Percentiles rank a stretch among this genome's conserved stretches.
Conservation (phyloP, 2,888 invertebrate species). For the Hipparchia semele region DNA sequence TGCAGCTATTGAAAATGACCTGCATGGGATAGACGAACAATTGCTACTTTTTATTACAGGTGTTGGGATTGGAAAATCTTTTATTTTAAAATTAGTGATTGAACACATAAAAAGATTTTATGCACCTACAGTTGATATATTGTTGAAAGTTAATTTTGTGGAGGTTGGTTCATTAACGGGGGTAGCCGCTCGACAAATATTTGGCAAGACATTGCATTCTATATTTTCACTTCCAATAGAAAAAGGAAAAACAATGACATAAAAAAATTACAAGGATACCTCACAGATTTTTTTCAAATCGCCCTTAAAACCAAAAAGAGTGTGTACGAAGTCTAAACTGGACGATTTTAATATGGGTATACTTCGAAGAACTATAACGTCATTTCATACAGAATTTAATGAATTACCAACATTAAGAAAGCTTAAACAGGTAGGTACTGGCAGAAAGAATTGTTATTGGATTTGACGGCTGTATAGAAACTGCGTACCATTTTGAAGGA, state of each 20-base stretch:
- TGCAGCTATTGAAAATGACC: too few species aligned
- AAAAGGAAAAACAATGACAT: background rate
- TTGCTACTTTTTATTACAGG: too few species aligned
- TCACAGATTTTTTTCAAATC: background rate
- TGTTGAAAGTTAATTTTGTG: too few species aligned
- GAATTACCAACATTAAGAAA: slow-evolving; percentile 41
- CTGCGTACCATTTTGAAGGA: slow-evolving; percentile 32
- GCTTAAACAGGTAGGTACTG: slow-evolving; percentile 36
- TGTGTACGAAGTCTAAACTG: slow-evolving; percentile 21
- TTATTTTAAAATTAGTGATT: too few species aligned
- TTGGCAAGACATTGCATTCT: too few species aligned
- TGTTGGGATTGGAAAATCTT: too few species aligned
- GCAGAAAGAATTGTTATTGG: slow-evolving; percentile 36
- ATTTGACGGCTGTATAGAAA: slow-evolving; percentile 42
- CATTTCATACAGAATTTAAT: slow-evolving; percentile 32
- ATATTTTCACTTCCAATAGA: background rate
- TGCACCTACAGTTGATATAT: too few species aligned
- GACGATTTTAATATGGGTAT: slow-evolving; percentile 28
- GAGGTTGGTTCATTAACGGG: too few species aligned
- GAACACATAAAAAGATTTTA: too few species aligned
- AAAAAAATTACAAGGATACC: background rate
- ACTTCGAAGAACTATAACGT: slow-evolving; percentile 23
- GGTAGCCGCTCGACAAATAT: too few species aligned
- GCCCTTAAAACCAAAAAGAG: slow-evolving; percentile 3
- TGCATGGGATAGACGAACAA: too few species aligned